Evolutionary conservation across 1,140 invertebrate genomes (phyloP).

Genomic region (Temnothorax nylanderi): DNA sequence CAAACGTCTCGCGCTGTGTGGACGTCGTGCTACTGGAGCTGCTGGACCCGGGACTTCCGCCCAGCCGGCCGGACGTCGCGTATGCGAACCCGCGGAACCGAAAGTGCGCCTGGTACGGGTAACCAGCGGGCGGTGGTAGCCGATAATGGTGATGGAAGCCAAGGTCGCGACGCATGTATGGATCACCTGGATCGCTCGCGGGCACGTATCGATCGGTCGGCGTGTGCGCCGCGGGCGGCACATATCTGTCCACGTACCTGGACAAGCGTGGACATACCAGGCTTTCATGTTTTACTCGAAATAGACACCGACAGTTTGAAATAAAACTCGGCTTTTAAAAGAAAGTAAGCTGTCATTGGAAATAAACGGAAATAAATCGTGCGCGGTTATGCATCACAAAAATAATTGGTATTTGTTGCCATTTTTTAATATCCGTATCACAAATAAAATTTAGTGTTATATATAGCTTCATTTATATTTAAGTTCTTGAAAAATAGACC

Average conservation of each 20-base stretch:
- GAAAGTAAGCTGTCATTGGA: background rate
- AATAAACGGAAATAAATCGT: background rate
- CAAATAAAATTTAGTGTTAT: background rate
- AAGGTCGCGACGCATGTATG: conserved; percentile 87
- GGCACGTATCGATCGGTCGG: conserved; percentile 85
- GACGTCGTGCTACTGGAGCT: conserved; percentile 83
- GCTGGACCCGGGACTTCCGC: conserved; percentile 86
- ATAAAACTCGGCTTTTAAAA: background rate
- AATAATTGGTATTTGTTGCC: background rate
- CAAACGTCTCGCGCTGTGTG: conserved; percentile 82
- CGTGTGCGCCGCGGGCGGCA: conserved; percentile 85
- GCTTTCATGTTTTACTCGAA: background rate
- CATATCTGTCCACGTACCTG: conserved; percentile 85
- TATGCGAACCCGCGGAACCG: conserved; percentile 83
- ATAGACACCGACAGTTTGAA: background rate
- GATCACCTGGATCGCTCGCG: conserved; percentile 84
- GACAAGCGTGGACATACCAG: background rate
- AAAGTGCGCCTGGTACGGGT: conserved; percentile 82
- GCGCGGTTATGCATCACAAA: background rate
- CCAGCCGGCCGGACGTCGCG: conserved; percentile 79
- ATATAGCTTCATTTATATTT: background rate
- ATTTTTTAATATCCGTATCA: background rate
- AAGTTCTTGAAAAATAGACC: background rate
- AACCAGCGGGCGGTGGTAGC: conserved; percentile 84
- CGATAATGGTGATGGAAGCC: conserved; percentile 88